Base-by-base conservation (phyloP, 2,797 vertebrate species). In the Rhinichthys osculus region DNA sequence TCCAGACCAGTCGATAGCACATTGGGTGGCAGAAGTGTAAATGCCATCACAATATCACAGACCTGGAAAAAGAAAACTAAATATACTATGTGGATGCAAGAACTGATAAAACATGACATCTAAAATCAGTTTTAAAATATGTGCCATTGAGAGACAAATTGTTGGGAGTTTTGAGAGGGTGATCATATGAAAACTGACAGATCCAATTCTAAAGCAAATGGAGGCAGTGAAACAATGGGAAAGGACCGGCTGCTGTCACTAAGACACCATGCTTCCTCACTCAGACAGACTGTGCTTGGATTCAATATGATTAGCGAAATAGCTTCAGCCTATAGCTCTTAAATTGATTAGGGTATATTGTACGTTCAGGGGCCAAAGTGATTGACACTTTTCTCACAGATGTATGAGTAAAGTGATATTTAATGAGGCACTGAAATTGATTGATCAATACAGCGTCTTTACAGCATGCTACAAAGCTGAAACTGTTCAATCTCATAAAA, bases 141-240 rank as follows among this genome's bases (percentile, higher is more conserved):
- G 54, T 81, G 30, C 69, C 33, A 80, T 30, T 52, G 40, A 66
- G 69, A 73, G 40, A 27, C 76, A 2, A 79, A 85, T 72, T 50
- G 54, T 73, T 23, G 40, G 27, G 74, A 59, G n/a, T 52, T 85
- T 85, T 66, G 30, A 73, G 54, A 73, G 44, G 54, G 84, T 74
- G 66, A 85, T 64, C 78, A 81, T 64, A 62, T 85, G 70, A 85
- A 47, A 80, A 50, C 67, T 73, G 84, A 85, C 77, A 81, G 84
- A 85, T 85, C 38, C 76, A 72, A 85, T 64, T 79, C 52, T 72
- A 42, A 79, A 64, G 67, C 76, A 85, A 85, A 79, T 79, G 17
- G 76, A 78, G 76, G 50, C 76, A 71, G 38, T 57, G 27, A 62
- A 44, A 79, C 74, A 79, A 59, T 42, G 44, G 38, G 38, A 71